These are phyloP conservation scores for Eupithecia tripunctaria DNA, from an alignment of 2,888 invertebrate species.

Conservation along the genomic window DNA sequence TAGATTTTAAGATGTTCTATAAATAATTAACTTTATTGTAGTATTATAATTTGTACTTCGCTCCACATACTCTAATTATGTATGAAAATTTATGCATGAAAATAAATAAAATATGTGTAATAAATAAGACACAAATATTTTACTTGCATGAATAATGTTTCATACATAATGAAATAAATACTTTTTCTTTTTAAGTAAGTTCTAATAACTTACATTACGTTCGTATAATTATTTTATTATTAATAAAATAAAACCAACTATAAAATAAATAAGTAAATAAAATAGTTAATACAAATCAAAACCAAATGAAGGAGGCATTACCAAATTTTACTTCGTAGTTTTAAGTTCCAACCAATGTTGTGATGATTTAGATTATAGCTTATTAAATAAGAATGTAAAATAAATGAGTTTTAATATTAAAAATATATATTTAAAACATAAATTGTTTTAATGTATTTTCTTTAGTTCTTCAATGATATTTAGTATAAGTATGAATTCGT, in stretches of 20 bases:
- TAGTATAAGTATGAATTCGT: constrained; percentile 58
- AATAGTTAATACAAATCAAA: background rate
- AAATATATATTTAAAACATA: background rate
- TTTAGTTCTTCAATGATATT: constrained; percentile 53
- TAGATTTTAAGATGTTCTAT: background rate
- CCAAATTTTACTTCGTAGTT: constrained; percentile 4
- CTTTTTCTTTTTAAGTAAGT: background rate
- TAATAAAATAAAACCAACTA: background rate
- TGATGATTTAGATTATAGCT: constrained; percentile 5
- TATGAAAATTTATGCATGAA: no score
- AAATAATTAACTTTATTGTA: background rate
- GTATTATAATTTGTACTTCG: background rate
- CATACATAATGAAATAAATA: no score
- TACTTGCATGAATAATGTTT: no score
- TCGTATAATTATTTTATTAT: background rate
- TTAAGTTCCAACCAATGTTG: constrained; percentile 3
- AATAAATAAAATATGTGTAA: no score
- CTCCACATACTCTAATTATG: background rate
- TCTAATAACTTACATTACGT: no score
- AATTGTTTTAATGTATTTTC: background rate
- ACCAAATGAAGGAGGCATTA: constrained; percentile 5
- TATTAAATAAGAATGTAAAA: background rate
- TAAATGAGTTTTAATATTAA: background rate
- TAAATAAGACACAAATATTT: no score
- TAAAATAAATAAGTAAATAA: background rate